These are phyloP conservation scores for Achlya flavicornis DNA, from an alignment of 2,888 invertebrate species.

Conservation along the genomic window DNA sequence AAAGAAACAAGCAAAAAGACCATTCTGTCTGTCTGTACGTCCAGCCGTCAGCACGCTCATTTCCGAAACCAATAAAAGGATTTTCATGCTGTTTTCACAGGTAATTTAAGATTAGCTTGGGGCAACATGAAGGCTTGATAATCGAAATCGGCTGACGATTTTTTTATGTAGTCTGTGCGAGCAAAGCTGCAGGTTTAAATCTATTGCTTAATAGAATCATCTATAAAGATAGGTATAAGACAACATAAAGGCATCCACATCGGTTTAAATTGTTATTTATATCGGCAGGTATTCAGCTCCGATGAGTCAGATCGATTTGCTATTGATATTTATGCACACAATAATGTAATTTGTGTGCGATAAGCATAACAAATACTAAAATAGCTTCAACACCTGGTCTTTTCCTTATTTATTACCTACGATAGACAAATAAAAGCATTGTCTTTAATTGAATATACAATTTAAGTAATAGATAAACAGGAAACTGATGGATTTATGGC, in stretches of 20 bases:
- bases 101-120: too few species aligned
- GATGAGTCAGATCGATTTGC: constrained; percentile 4
- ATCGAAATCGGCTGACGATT: too few species aligned
- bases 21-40: too few species aligned
- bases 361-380: constrained; percentile 9
- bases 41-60: too few species aligned
- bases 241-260: neutral
- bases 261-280: neutral
- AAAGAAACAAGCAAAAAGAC: too few species aligned
- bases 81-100: too few species aligned
- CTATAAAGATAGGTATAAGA: neutral
- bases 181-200: too few species aligned
- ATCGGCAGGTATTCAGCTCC: constrained; percentile 6
- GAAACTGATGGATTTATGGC: neutral
- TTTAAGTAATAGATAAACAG: neutral
- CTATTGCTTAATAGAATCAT: too few species aligned
- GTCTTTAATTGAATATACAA: neutral
- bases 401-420: constrained; percentile 1
- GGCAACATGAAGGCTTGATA: too few species aligned
- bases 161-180: too few species aligned
- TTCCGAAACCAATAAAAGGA: too few species aligned
- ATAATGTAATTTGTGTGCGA: constrained; percentile 3
- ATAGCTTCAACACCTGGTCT: constrained; percentile 10
- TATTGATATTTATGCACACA: constrained; percentile 10
- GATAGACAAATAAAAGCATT: neutral